phyloP scores from a whole-genome alignment of 2,797 vertebrate genomes.

The Cottoperca gobio region DNA sequence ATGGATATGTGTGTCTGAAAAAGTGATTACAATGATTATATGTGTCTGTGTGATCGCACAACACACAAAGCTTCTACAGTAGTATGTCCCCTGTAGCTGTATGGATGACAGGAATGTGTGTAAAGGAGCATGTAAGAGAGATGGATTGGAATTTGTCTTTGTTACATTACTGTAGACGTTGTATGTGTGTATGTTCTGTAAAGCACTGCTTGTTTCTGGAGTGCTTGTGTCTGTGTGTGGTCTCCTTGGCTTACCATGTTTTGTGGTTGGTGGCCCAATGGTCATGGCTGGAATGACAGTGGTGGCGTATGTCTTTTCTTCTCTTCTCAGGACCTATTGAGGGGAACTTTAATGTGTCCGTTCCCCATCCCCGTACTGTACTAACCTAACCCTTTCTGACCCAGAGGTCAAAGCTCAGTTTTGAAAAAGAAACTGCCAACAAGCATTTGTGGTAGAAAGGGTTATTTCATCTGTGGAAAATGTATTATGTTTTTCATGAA shows the following conservation, averaged over 20 bases:
- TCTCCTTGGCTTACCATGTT: conserved; percentile 57
- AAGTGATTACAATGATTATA: background rate
- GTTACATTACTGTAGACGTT: conserved; percentile 34
- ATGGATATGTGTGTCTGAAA: background rate
- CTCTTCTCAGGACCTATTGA: conserved; percentile 15
- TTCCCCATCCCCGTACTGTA: background rate
- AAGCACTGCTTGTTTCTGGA: conserved; percentile 38
- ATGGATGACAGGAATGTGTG: conserved; percentile 34
- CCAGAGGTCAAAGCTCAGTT: conserved; percentile 11
- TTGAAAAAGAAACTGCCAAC: background rate
- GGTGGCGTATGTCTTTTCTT: conserved; percentile 27
- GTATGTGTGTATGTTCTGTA: conserved; percentile 17
- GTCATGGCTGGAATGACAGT: conserved; percentile 54
- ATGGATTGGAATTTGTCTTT: background rate
- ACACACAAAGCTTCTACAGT: background rate
- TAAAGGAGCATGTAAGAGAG: background rate
- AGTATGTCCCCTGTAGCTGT: background rate
- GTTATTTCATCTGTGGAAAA: background rate
- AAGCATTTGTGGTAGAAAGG: conserved; percentile 1
- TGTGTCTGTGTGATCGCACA: background rate
- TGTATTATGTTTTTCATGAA: background rate
- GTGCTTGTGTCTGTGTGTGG: conserved; percentile 59
- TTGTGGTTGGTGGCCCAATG: conserved; percentile 49
- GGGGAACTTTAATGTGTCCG: background rate
- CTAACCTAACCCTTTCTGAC: background rate